Evolutionary conservation across 2,113 vertebrate genomes (phyloP), one percentile per base, ranked within the genome.

Genomic region (Romanogobio albipinnatus): DNA sequence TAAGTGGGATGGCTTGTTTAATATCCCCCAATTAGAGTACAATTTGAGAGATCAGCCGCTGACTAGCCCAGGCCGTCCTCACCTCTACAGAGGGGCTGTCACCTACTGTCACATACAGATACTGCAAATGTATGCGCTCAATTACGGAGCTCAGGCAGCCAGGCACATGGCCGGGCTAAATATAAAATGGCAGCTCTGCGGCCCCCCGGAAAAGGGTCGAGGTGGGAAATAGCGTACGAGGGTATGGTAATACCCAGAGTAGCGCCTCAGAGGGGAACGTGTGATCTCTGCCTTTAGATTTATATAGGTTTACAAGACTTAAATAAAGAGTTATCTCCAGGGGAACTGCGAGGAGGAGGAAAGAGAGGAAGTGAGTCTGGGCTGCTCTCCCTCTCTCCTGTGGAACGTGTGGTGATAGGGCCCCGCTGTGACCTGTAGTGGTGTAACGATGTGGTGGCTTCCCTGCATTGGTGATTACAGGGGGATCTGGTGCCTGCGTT

Each of bases 1-100:
- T 92, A 92, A 94, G 91, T 90, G 87, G 90, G 87, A 93, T 92
- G 90, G 92, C 91, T 91, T 89, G 90, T 92, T 89, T 94, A 93
- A 94, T 94, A 93, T 92, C 91, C 91, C 91, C 92, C 92, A 94
- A 94, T 94, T 94, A 95, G 90, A 90, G 90, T 86, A 79, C 75
- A 86, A 91, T 91, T 90, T 91, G 89, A 93, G 90, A 92, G 91
- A 93, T 93, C 91, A 93, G 89, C 89, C 87, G 24, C 86, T 90
- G 91, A 94, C 91, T 89, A 91, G 87, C 91, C 76, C 87, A 59
- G 86, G 84, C 87, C 59, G 76, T 83, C 84, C 84, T 76, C 86
- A 89, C 89, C 89, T 91, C 89, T 87, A 88, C 83, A 74, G 81
- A 89, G 90, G 87, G 86, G 83, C 90, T 92, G 93, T 94, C 92